These are phyloP conservation scores for Misgurnus mizolepis DNA, from an alignment of 2,113 vertebrate genomes.

Conservation along the genomic window DNA sequence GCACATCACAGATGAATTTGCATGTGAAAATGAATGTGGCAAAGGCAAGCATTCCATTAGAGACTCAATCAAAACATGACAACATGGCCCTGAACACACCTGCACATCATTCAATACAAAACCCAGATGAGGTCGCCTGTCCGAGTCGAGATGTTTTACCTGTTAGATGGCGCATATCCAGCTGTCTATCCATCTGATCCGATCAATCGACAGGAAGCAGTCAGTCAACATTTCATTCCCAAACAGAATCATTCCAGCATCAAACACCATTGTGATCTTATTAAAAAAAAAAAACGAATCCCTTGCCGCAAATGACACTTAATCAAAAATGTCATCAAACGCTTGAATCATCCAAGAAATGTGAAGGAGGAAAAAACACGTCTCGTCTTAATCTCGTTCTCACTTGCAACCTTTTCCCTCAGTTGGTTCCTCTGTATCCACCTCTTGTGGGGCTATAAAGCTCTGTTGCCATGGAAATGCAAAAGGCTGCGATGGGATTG, in stretches of 20 bases:
- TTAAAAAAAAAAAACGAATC: no score
- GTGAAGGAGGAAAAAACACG: not conserved
- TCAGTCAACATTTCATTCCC: slow-evolving; percentile 29
- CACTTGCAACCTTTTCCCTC: slow-evolving; percentile 5
- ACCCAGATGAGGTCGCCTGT: not conserved
- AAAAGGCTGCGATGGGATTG: slow-evolving; percentile 54
- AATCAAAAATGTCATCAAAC: slow-evolving; percentile 7
- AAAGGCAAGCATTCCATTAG: slow-evolving; percentile 9
- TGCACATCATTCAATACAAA: not conserved
- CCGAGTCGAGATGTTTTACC: slow-evolving; percentile 38
- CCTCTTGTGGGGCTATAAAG: slow-evolving; percentile 56
- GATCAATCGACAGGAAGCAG: slow-evolving; percentile 14
- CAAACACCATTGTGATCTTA: not conserved
- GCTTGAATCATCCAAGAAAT: slow-evolving; percentile 7
- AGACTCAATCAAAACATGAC: slow-evolving; percentile 5
- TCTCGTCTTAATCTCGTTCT: slow-evolving; percentile 30
- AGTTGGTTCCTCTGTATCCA: slow-evolving; percentile 42
- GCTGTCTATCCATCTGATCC: slow-evolving; percentile 36
- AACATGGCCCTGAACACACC: slow-evolving; percentile 7
- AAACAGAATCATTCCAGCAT: slow-evolving; percentile 31
- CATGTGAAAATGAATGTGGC: slow-evolving; percentile 1
- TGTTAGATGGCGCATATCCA: slow-evolving; percentile 24
- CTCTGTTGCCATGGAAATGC: slow-evolving; percentile 56
- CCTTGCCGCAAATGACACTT: not conserved
- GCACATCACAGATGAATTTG: slow-evolving; percentile 10